A percentile compares a stretch with the other conserved stretches of the same genome.
Evolutionary conservation across 2,797 vertebrate genomes (phyloP).

Genomic region (Liasis olivaceus): DNA sequence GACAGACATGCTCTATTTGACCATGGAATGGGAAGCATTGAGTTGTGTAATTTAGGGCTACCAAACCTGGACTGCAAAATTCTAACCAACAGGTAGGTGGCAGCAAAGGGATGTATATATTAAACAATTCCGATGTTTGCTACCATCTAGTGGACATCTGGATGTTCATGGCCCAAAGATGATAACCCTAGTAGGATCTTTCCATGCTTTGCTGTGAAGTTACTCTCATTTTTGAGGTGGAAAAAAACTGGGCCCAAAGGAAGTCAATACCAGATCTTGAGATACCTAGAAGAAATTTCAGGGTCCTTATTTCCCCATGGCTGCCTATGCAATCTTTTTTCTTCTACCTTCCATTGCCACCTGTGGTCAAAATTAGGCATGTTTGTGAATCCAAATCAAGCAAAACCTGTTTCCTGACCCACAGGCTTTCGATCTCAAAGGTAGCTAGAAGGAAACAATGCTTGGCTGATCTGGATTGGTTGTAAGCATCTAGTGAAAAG

Average conservation of each 20-base stretch:
- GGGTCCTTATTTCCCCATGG: not conserved
- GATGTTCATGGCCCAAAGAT: too few relatives aligned
- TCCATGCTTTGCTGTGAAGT: not conserved
- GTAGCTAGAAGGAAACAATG: too few relatives aligned
- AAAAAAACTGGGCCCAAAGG: not conserved
- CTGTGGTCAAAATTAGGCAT: not conserved
- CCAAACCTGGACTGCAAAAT: too few relatives aligned
- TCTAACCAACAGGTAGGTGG: too few relatives aligned
- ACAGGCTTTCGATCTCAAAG: too few relatives aligned
- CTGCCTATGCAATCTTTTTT: not conserved
- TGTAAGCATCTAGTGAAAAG: too few relatives aligned
- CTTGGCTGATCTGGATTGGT: too few relatives aligned
- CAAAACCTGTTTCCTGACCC: not conserved
- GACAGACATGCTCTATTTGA: not conserved
- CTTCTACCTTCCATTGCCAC: not conserved
- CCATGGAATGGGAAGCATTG: too few relatives aligned
- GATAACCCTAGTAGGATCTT: not conserved
- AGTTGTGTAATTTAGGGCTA: too few relatives aligned
- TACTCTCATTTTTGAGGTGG: not conserved
- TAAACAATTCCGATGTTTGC: too few relatives aligned
- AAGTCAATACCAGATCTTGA: not conserved
- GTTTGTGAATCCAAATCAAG: not conserved
- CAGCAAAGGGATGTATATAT: too few relatives aligned
- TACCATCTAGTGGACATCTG: too few relatives aligned
- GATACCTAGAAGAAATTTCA: not conserved